Evolutionary conservation across 1,140 invertebrate genomes (phyloP), one percentile per base, ranked within the genome.

Genomic region (Drepana arcuata): DNA sequence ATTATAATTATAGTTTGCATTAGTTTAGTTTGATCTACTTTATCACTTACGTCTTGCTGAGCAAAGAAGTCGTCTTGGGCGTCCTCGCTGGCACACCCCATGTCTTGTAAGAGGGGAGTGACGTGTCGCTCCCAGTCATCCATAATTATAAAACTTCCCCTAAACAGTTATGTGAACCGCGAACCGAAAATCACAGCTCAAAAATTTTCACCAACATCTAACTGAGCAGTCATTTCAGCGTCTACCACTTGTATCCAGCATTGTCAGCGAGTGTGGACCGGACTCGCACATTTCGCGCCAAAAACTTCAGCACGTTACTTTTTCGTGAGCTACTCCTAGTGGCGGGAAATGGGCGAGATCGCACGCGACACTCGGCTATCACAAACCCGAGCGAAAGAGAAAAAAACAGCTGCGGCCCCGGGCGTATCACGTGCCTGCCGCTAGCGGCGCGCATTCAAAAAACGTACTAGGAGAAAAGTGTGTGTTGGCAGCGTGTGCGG

Each of bases 111-210:
- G 31, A 84, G 69, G 40, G 82, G 82, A 35, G 79, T 84, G 30
- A 84, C 79, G 56, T 84, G 81, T 44, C 81, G 67, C 64, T 84
- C 83, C 83, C 83, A 84, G 60, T 84, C 83, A 78, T 84, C 83
- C 79, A 83, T 84, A 59, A 66, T 78, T 46, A 50, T 35, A 31
- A 58, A 69, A 65, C 54, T 67, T 42, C 55, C 49, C 61, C 45
- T 45, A 46, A 47, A 45, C 39, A 48, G 52, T 43, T 49, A 41
- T 37, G 23, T 26, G 24, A 26, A 50, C 41, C 48, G 49, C 55
- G 53, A 67, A 56, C 43, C 45, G 47, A 48, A 26, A 47, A 68
- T 53, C 69, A 72, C 71, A 65, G 52, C 53, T 59, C 45, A 59
- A 56, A 27, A 58, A 56, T 58, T 48, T 73, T 67, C 71, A 73